phyloP scores from a whole-genome alignment of 2,888 invertebrate species.

The Prosapia bicincta region DNA sequence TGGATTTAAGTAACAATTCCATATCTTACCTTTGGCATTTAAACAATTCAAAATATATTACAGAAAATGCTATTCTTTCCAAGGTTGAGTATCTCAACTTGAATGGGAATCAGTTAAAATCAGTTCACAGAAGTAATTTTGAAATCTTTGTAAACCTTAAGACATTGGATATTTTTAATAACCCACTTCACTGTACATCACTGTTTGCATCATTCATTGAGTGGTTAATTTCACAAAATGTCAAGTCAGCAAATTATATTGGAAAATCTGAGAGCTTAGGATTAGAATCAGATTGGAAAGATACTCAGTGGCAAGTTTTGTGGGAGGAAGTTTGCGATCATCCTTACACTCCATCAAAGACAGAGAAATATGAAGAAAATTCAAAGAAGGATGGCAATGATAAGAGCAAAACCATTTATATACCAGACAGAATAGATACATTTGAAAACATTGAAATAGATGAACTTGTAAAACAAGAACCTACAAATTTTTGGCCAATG shows the following conservation, averaged over 20 bases:
- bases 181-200: slow-evolving; percentile 64
- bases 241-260: slow-evolving; percentile 51
- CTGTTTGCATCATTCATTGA: slow-evolving; percentile 64
- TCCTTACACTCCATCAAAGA: neutral
- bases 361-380: neutral
- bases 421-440: neutral
- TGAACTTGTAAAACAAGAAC: neutral
- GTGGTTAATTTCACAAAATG: slow-evolving; percentile 57
- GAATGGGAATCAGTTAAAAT: slow-evolving; percentile 57
- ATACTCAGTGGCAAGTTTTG: slow-evolving; percentile 46
- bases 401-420: neutral
- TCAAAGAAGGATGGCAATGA: neutral
- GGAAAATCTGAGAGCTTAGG: slow-evolving; percentile 40
- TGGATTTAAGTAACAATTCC: slow-evolving; percentile 69
- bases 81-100: slow-evolving; percentile 51
- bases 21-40: slow-evolving; percentile 59
- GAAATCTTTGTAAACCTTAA: slow-evolving; percentile 33
- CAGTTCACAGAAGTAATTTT: slow-evolving; percentile 39
- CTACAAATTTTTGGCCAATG: slow-evolving; percentile 24
- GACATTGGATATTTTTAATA: slow-evolving; percentile 59
- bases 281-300: slow-evolving; percentile 36
- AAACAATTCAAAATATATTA: slow-evolving; percentile 50
- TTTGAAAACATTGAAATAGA: neutral
- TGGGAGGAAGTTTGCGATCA: slow-evolving; percentile 43
- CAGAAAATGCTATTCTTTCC: slow-evolving; percentile 54